Base-by-base conservation (phyloP, 2,888 invertebrate genomes). In the Chirona hameri region DNA sequence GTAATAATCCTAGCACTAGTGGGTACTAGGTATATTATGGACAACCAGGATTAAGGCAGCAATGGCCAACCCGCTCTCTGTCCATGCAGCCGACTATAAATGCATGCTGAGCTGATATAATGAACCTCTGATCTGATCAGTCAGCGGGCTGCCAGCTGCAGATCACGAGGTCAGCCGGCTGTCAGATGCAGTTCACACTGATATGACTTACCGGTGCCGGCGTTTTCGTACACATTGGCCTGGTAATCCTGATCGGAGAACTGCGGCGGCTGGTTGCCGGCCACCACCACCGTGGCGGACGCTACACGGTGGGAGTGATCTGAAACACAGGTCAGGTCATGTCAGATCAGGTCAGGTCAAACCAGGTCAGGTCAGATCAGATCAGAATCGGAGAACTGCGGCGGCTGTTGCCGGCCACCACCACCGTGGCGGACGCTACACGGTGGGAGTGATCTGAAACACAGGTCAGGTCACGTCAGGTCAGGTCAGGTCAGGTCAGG, bases 211-310 rank as follows among this genome's bases (percentile, higher is more conserved):
- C 76, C 76, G 39, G 39, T 21, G 12, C 39, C 76, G 76, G 46
- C 76, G 76, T 46, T 76, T 24, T 76, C 76, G 46, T 76, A 76
- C 24, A 76, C 76, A 39, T 46, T 76, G 76, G 76, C 76, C 27
- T 39, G 15, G 76, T 76, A 76, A 7, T 7, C 9, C 24, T 3
- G 46, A 24, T 76, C 76, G 39, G 76, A 76, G 76, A 76, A 76
- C 76, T 76, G 76, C 7, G 76, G 76, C 21, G 46, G 76, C 46
- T 76, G 76, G 39, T 76, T 76, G 7, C 76, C 76, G 9, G 76
- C 39, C 46, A 76, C 76, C 9, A 76, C 18, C 46, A 76, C 76
- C 12, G 76, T 76, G 76, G 76, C 46, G 9, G 76, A 46, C 24
- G 76, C 76, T 39, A 46, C 21, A 4, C 76, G 76, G 46, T 76